Percentiles rank a stretch among this genome's conserved stretches.
Evolutionary conservation across 2,888 invertebrate genomes (phyloP).

Genomic region (Amorpha juglandis): DNA sequence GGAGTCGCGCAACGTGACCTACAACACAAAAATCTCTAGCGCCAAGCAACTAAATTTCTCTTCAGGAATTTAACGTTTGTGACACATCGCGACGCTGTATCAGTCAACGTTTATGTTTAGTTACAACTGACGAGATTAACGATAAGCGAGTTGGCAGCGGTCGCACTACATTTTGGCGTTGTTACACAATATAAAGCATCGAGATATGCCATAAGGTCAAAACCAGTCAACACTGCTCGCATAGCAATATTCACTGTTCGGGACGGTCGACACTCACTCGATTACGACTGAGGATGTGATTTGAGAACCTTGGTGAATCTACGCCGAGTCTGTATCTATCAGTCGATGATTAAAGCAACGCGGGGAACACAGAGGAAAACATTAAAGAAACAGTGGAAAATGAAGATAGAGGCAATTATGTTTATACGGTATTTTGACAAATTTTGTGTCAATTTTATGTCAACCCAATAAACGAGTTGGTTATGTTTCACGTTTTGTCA

Average conservation of each 20-base stretch:
- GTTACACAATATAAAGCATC: slow-evolving; percentile 79
- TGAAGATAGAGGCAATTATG: slow-evolving; percentile 64
- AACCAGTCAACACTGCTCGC: slow-evolving; percentile 75
- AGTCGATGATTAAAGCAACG: slow-evolving; percentile 56
- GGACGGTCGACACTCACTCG: slow-evolving; percentile 37
- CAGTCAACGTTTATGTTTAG: slow-evolving; percentile 37
- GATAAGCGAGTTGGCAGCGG: slow-evolving; percentile 71
- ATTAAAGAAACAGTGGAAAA: slow-evolving; percentile 73
- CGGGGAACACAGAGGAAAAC: slow-evolving; percentile 62
- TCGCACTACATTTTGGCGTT: slow-evolving; percentile 69
- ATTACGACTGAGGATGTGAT: slow-evolving; percentile 20
- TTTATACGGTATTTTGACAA: slow-evolving; percentile 81
- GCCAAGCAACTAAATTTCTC: slow-evolving; percentile 43
- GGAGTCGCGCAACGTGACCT: slow-evolving; percentile 42
- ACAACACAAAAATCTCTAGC: slow-evolving; percentile 39
- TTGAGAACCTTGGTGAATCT: slow-evolving; percentile 2
- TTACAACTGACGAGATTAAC: slow-evolving; percentile 51
- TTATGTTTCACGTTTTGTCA: slow-evolving; percentile 36
- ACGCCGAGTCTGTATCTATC: not conserved
- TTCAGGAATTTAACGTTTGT: slow-evolving; percentile 47
- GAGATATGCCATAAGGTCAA: slow-evolving; percentile 76
- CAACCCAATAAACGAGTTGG: slow-evolving; percentile 19
- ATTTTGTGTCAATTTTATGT: slow-evolving; percentile 66
- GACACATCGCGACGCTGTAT: slow-evolving; percentile 45
- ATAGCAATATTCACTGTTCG: slow-evolving; percentile 52